phyloP scores from a whole-genome alignment of 35 echinoderm and acorn worm genomes.

The Apostichopus parvimensis region DNA sequence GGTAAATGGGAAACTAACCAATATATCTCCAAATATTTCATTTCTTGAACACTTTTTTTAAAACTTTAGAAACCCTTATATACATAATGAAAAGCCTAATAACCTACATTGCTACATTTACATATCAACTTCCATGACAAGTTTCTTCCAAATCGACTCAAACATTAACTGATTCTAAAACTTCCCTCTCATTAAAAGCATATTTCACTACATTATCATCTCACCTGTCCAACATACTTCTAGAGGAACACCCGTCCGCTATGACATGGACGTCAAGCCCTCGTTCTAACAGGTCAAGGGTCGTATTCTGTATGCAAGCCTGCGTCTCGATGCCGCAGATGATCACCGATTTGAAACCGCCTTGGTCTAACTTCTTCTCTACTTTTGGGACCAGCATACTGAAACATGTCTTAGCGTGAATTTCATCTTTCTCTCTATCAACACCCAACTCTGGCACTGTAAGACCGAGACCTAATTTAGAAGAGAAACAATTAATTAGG shows the following conservation, averaged over 20 bases:
- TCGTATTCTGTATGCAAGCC: slow-evolving; percentile 88
- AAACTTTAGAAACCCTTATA: no score
- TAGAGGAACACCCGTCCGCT: slow-evolving; percentile 91
- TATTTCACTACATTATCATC: neutral
- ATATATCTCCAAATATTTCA: no score
- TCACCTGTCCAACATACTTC: slow-evolving; percentile 97
- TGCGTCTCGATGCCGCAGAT: slow-evolving; percentile 93
- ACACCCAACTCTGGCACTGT: slow-evolving; percentile 85
- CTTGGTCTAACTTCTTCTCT: slow-evolving; percentile 69
- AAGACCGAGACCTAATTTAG: slow-evolving; percentile 72
- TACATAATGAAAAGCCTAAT: no score
- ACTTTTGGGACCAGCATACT: slow-evolving; percentile 80
- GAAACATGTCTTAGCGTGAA: slow-evolving; percentile 92
- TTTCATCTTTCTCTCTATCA: slow-evolving; percentile 46
- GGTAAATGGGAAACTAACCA: no score
- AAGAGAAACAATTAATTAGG: no score
- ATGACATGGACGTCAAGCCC: slow-evolving; percentile 95
- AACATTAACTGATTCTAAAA: no score
- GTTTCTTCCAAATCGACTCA: no score
- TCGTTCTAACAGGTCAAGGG: slow-evolving; percentile 88
- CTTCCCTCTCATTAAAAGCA: no score
- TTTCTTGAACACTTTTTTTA: no score
- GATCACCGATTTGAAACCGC: slow-evolving; percentile 77
- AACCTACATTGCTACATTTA: no score
- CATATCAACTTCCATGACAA: no score